Evolutionary conservation across 2,113 vertebrate species (phyloP), one percentile per base, ranked within the genome.

Genomic region (Circaetus cinerascens): DNA sequence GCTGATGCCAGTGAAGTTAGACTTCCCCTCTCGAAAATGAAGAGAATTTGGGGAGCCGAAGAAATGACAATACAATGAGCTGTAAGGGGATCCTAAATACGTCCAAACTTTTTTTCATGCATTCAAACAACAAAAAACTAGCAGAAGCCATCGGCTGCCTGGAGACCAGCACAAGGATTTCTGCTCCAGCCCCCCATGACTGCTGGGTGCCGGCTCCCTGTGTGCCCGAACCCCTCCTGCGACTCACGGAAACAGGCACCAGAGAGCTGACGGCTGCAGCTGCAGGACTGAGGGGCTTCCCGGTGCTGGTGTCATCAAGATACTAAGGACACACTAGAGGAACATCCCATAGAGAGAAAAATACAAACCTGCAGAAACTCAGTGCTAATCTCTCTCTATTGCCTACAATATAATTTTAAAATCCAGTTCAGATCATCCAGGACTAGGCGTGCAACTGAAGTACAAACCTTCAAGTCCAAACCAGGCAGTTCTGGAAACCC

Each of bases 211-310:
- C 6, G 1, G 57, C 22, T 51, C 38, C 55, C 7, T 6, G 57
- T 9, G 36, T 64, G 56, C 48, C 67, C 34, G 2, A 26, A 46
- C 17, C 30, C 67, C 62, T 73, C 60, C 55, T 3, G 19, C 1
- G 1, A 17, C 22, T 23, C 23, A 27, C 0, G 2, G 48, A 5
- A 53, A 45, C 0, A 0, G 17, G 72, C 85, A 79, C 32, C 82
- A 51, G 50, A 29, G 29, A 72, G n/a, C 66, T 45, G 48, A 17
- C 0, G 11, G 87, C 56, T 74, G 53, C 86, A 86, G 90, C 68
- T 71, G 66, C 74, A 60, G 78, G 26, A 63, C 60, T 2, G 0
- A 80, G 56, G 36, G 77, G 56, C 43, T 86, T 46, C 74, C 78
- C 1, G 0, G 41, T 3, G 1, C 66, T 22, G 11, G 2, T 22